Evolutionary conservation across 2,888 invertebrate species (phyloP).

Genomic region (Meliscaeva auricollis): DNA sequence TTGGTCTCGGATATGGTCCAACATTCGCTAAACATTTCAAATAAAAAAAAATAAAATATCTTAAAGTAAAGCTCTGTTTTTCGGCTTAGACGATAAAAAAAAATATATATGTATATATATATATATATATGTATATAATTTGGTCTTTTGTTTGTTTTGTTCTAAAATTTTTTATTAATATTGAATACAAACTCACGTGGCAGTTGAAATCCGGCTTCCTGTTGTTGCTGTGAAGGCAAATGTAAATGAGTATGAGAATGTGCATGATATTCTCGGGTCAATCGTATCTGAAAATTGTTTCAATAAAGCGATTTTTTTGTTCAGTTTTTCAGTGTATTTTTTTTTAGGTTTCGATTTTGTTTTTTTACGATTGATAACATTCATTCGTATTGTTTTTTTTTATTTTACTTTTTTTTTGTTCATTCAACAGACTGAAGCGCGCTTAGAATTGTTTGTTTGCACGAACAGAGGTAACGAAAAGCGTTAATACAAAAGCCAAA

Average conservation of each 20-base stretch:
- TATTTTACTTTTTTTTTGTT: constrained; percentile 59
- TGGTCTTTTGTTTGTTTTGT: constrained; percentile 36
- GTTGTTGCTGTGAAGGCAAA: constrained; percentile 92
- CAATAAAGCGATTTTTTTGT: constrained; percentile 81
- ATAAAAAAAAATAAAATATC: constrained; percentile 38
- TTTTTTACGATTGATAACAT: constrained; percentile 47
- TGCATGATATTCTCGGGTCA: constrained; percentile 97
- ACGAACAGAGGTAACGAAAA: constrained; percentile 53
- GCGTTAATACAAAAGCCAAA: constrained; percentile 66
- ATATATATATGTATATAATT: no score
- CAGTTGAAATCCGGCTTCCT: constrained; percentile 88
- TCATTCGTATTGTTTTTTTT: constrained; percentile 54
- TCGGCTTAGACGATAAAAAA: background rate
- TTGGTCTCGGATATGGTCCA: constrained; percentile 84
- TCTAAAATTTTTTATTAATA: constrained; percentile 60
- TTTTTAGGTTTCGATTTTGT: constrained; percentile 60
- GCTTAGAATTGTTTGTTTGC: constrained; percentile 52
- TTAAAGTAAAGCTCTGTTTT: constrained; percentile 27
- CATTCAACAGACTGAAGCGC: constrained; percentile 71
- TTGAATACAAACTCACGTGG: constrained; percentile 86
- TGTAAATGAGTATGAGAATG: constrained; percentile 97
- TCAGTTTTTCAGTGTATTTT: constrained; percentile 77
- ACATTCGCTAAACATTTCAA: constrained; percentile 83
- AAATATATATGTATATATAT: no score
- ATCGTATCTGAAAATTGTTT: constrained; percentile 89